phyloP scores from a whole-genome alignment of 2,888 invertebrate genomes.

The Tinea pellionella region DNA sequence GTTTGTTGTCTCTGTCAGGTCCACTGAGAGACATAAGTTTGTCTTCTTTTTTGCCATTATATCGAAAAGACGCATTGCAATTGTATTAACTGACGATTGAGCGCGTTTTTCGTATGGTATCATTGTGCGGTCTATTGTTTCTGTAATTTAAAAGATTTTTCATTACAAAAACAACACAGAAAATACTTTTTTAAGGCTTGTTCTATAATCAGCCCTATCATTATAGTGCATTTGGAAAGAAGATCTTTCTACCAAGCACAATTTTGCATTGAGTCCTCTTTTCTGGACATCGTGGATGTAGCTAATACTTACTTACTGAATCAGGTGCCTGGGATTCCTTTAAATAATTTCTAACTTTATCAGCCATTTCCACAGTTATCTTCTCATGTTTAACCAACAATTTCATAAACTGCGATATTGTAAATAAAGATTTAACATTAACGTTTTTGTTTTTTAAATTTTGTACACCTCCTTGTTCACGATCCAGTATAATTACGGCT shows the following conservation, averaged over 20 bases:
- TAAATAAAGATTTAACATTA: slow-evolving; percentile 76
- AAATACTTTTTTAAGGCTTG: too few species aligned
- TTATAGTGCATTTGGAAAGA: too few species aligned
- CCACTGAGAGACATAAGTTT: slow-evolving; percentile 92
- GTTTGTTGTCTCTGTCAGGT: slow-evolving; percentile 76
- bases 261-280: too few species aligned
- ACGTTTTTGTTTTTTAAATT: slow-evolving; percentile 74
- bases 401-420: slow-evolving; percentile 73
- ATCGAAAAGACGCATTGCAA: slow-evolving; percentile 76
- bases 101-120: slow-evolving; percentile 73
- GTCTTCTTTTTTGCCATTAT: slow-evolving; percentile 87
- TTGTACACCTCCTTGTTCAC: slow-evolving; percentile 79
- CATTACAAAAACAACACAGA: too few species aligned
- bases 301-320: slow-evolving; percentile 40
- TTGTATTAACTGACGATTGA: slow-evolving; percentile 66
- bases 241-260: too few species aligned
- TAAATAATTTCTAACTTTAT: slow-evolving; percentile 73
- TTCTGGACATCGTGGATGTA: too few species aligned
- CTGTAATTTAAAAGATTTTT: background rate
- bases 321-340: slow-evolving; percentile 66
- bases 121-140: slow-evolving; percentile 53
- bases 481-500: slow-evolving; percentile 90
- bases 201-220: too few species aligned
- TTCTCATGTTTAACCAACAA: slow-evolving; percentile 72
- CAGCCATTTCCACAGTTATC: slow-evolving; percentile 64